phyloP scores from a whole-genome alignment of 2,797 vertebrate genomes.

The Caiman crocodilus region DNA sequence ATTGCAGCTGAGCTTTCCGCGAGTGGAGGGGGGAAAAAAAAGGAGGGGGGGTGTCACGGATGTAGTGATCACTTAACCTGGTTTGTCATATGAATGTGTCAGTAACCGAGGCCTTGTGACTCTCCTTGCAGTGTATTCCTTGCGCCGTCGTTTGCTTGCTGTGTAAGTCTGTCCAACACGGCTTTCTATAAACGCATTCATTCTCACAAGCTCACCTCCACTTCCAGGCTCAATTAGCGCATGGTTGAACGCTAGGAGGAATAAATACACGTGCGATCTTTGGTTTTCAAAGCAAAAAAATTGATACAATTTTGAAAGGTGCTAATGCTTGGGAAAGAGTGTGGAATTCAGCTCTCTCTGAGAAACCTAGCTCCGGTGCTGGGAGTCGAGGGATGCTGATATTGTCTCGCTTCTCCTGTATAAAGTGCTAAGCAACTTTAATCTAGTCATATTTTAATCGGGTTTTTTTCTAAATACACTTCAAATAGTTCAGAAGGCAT shows the following conservation, averaged over 20 bases:
- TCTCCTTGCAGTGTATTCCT: fast-evolving
- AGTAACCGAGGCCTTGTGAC: neutral
- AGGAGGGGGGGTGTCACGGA: neutral
- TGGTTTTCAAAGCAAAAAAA: neutral
- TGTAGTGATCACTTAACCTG: neutral
- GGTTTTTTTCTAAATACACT: neutral
- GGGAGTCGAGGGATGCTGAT: neutral
- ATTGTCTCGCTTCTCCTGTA: neutral
- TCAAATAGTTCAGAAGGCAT: neutral
- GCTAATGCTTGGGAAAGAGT: neutral
- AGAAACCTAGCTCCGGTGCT: neutral
- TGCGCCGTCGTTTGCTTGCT: neutral
- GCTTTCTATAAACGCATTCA: neutral
- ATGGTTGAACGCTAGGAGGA: neutral
- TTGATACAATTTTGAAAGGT: neutral
- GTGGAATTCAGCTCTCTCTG: neutral
- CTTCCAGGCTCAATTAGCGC: neutral
- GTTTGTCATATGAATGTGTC: neutral
- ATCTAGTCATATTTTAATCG: neutral
- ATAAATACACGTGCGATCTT: neutral
- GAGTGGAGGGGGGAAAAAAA: fast-evolving
- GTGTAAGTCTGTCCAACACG: neutral
- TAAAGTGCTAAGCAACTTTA: neutral
- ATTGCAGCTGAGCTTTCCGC: neutral
- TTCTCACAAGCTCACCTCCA: neutral